Conservation (phyloP, 1,140 invertebrate genomes). For the Xylocopa sonorina region DNA sequence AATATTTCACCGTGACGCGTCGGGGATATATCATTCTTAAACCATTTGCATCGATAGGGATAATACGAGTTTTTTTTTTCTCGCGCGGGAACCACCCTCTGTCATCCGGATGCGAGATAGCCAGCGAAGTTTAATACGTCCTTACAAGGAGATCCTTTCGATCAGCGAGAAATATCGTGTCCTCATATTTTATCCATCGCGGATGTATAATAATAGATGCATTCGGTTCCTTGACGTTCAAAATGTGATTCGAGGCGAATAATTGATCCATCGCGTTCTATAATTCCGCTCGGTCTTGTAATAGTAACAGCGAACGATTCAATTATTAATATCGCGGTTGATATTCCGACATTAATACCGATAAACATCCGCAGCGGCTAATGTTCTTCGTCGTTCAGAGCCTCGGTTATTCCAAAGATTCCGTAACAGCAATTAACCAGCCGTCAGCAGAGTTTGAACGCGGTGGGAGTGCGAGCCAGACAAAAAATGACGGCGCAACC, state of each 20-base stretch:
- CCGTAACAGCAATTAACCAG: background rate
- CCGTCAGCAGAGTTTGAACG: background rate
- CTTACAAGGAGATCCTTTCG: conserved; percentile 4
- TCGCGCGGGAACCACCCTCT: background rate
- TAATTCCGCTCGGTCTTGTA: too few species aligned
- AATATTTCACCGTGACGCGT: conserved; percentile 21
- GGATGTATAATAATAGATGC: too few species aligned
- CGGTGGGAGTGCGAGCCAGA: too few species aligned
- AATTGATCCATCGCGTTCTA: too few species aligned
- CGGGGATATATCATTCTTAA: conserved; percentile 20
- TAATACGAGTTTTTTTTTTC: conserved; percentile 29
- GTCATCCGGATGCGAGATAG: conserved; percentile 14
- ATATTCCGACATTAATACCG: too few species aligned
- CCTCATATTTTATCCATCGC: background rate
- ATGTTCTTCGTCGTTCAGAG: too few species aligned
- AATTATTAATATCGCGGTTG: too few species aligned
- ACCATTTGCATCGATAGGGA: conserved; percentile 17
- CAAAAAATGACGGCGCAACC: background rate
- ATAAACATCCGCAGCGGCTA: too few species aligned
- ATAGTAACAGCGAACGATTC: too few species aligned
- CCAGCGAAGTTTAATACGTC: background rate
- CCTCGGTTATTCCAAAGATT: background rate
- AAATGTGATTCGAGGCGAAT: too few species aligned
- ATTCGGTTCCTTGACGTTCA: too few species aligned
- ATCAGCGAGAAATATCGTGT: conserved; percentile 11